A percentile compares a stretch with the other conserved stretches of the same genome.
Conservation (phyloP, 2,888 invertebrate genomes). For the Zygothrica quintamaculata region DNA sequence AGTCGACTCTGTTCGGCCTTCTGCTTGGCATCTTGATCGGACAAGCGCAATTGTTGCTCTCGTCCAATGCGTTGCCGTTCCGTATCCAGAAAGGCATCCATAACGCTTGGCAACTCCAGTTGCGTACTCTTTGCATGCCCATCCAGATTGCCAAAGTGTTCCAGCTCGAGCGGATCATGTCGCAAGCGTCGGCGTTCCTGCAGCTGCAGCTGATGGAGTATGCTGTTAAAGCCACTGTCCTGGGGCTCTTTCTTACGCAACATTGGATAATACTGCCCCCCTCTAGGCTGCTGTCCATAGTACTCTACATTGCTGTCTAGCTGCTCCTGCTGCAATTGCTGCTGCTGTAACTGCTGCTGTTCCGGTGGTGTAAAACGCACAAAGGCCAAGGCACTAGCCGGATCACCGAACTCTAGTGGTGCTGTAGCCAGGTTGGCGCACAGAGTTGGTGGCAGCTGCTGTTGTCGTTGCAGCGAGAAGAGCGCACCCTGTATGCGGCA, state of each 20-base stretch:
- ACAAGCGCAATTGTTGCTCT: conserved; percentile 60
- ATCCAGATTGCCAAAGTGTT: conserved; percentile 76
- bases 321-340: conserved; percentile 18
- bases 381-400: conserved; percentile 89
- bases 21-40: conserved; percentile 68
- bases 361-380: conserved; percentile 90
- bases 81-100: conserved; percentile 76
- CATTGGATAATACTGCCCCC: conserved; percentile 85
- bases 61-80: conserved; percentile 73
- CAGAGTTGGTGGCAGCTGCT: conserved; percentile 83
- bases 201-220: conserved; percentile 70
- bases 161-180: conserved; percentile 78
- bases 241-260: conserved; percentile 83
- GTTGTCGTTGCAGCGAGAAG: conserved; percentile 83
- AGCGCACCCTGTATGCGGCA: conserved; percentile 84
- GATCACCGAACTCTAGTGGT: conserved; percentile 85
- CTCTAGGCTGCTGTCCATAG: conserved; percentile 35
- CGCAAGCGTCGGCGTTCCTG: conserved; percentile 78
- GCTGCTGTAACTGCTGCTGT: conserved; percentile 3
- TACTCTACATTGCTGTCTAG: conserved; percentile 38
- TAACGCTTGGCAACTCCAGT: conserved; percentile 68
- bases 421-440: conserved; percentile 84
- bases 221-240: conserved; percentile 66
- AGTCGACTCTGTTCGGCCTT: conserved; percentile 77
- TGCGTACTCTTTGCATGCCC: conserved; percentile 55